phyloP scores from a whole-genome alignment of 2,888 invertebrate species.

The Leptothorax acervorum region DNA sequence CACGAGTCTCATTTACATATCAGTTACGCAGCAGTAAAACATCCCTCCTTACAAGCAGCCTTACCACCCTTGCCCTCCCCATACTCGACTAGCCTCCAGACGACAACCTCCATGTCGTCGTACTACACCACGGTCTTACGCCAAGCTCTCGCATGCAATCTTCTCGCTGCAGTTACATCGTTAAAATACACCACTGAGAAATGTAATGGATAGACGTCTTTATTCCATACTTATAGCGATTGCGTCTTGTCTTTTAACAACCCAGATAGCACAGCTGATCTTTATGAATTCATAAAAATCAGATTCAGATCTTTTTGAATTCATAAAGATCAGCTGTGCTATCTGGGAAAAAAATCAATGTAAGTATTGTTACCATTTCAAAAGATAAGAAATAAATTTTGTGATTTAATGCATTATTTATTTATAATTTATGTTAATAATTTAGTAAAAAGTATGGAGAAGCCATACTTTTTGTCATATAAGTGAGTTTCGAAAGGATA shows the following conservation, averaged over 20 bases:
- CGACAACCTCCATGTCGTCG: slow-evolving; percentile 15
- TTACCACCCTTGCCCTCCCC: slow-evolving; percentile 40
- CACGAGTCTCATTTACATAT: slow-evolving; percentile 73
- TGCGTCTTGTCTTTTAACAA: not conserved
- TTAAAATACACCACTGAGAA: slow-evolving; percentile 40
- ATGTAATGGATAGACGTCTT: slow-evolving; percentile 4
- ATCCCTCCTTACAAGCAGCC: slow-evolving; percentile 55
- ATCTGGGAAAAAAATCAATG: not conserved
- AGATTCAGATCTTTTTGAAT: too few relatives aligned
- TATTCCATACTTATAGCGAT: not conserved
- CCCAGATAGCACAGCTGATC: too few relatives aligned
- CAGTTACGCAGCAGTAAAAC: slow-evolving; percentile 71
- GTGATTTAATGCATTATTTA: not conserved
- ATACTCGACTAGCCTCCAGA: slow-evolving; percentile 14
- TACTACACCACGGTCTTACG: slow-evolving; percentile 4
- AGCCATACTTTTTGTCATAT: not conserved
- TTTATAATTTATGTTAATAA: not conserved
- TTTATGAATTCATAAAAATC: too few relatives aligned
- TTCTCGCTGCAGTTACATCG: slow-evolving; percentile 35
- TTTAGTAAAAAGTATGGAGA: not conserved
- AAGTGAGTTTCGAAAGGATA: not conserved
- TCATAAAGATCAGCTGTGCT: too few relatives aligned
- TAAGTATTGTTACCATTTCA: not conserved
- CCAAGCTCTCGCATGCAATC: slow-evolving; percentile 44
- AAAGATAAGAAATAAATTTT: not conserved